Base-by-base conservation (phyloP, 1,140 invertebrate species). In the Drosophila ercepeae region DNA sequence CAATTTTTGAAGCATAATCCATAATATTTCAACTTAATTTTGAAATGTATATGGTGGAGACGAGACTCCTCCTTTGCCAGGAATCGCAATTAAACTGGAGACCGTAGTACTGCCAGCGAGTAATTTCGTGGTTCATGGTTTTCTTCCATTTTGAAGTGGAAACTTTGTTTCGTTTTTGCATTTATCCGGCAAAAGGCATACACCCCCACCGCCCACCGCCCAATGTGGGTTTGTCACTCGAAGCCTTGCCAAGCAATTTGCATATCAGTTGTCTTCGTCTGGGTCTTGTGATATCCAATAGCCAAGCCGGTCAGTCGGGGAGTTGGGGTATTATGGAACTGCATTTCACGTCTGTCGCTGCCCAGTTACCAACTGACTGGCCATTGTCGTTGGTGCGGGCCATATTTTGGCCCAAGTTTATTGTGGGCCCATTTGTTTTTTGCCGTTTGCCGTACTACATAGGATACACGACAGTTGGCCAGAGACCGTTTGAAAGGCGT, bases 331-430 rank as follows among this genome's bases (percentile, higher is more conserved):
- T 13, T 36, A 8, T 67, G 55, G 44, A 75, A 32, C 23, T 27
- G 36, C 67, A 50, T 65, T 70, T 58, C 46, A 53, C 51, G 58
- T 72, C 69, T 63, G 50, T 63, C 51, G 29, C 51, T 18, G 39
- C 14, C 39, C 39, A 42, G 39, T 42, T 42, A 18, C 39, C 69
- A 67, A 63, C 57, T 58, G 74, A 51, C 65, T 83, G 68, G 68
- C 84, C 81, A 86, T 86, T 84, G 72, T 76, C 76, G 67, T 79
- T 83, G 39, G 52, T 64, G 57, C 50, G 5, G 67, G 61, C 75
- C 75, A 86, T 86, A 86, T 86, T 86, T 77, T 79, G 72, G 76
- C 57, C 41, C 50, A 61, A 86, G 53, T 86, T 86, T 88, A 77
- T 86, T 70, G 64, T 74, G 21, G 54, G 46, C 50, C 67, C 72